A percentile compares a stretch with the other conserved stretches of the same genome.
phyloP scores from a whole-genome alignment of 2,888 invertebrate genomes.

The Bellardia bayeri region DNA sequence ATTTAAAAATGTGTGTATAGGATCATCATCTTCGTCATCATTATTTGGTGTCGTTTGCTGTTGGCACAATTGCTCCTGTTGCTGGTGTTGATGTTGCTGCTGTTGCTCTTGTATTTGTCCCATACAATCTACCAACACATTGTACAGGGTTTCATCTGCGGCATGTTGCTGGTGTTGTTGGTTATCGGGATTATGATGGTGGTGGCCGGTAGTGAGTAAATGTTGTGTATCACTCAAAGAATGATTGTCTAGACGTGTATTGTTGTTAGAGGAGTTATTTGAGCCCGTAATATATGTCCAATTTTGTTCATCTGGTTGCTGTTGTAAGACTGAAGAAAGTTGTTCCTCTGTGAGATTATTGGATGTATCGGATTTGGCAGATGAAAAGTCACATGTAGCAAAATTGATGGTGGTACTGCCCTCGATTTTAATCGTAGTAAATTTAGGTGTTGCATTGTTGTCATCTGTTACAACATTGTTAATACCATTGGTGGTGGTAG shows the following conservation, averaged over 20 bases:
- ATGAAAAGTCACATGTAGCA: constrained; percentile 74
- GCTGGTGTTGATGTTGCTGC: constrained; percentile 59
- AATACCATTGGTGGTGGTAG: constrained; percentile 16
- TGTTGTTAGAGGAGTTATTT: constrained; percentile 73
- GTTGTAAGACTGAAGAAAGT: constrained; percentile 76
- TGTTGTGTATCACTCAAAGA: constrained; percentile 58
- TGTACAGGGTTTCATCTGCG: constrained; percentile 78
- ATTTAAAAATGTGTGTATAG: constrained; percentile 82
- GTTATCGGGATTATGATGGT: constrained; percentile 44
- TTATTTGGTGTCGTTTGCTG: constrained; percentile 56
- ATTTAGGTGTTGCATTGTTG: constrained; percentile 71
- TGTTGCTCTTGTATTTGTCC: constrained; percentile 72
- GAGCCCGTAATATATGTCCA: constrained; percentile 79
- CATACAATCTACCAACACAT: constrained; percentile 80
- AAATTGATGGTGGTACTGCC: constrained; percentile 71
- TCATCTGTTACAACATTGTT: constrained; percentile 27
- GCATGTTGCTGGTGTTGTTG: constrained; percentile 68
- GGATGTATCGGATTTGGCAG: constrained; percentile 69
- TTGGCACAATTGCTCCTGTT: constrained; percentile 65
- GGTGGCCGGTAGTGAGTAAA: constrained; percentile 52
- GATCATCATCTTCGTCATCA: constrained; percentile 82
- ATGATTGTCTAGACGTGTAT: constrained; percentile 70
- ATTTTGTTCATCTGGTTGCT: constrained; percentile 75
- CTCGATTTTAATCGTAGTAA: constrained; percentile 79
- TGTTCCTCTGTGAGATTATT: constrained; percentile 75